phyloP scores from a whole-genome alignment of 2,888 invertebrate species.

The Spicauda simplicius region DNA sequence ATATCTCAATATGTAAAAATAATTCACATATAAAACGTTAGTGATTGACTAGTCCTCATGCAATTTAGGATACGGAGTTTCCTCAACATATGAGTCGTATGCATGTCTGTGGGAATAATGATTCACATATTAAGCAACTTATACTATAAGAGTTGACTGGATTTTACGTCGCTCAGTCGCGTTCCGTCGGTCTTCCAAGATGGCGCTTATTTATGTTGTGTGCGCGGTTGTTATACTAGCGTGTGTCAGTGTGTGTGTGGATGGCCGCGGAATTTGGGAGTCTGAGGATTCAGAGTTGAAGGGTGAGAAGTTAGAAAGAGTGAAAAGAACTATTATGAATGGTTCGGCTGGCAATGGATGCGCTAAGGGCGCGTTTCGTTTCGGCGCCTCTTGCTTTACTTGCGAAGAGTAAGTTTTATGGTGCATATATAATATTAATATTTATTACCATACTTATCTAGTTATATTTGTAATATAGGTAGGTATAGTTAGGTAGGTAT shows the following conservation, averaged over 20 bases:
- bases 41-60: too few species aligned
- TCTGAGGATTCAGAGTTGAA: not conserved
- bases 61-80: not conserved
- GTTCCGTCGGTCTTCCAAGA: not conserved
- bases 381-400: not conserved
- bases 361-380: not conserved
- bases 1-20: too few species aligned
- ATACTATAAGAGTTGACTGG: slow-evolving; percentile 1
- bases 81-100: not conserved
- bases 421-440: too few species aligned
- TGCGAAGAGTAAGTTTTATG: slow-evolving; percentile 7
- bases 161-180: not conserved
- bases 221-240: not conserved
- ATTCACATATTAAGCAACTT: not conserved
- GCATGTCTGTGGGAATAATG: not conserved
- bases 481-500: too few species aligned
- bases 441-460: too few species aligned
- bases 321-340: slow-evolving; percentile 4
- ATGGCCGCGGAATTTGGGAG: not conserved
- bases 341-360: not conserved
- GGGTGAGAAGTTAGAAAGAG: not conserved
- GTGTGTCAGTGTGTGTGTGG: not conserved
- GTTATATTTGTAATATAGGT: too few species aligned
- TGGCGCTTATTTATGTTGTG: not conserved
- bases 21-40: too few species aligned